Base-by-base conservation (phyloP, 92 coral and sea anemone genomes). In the Galaxea fascicularis region DNA sequence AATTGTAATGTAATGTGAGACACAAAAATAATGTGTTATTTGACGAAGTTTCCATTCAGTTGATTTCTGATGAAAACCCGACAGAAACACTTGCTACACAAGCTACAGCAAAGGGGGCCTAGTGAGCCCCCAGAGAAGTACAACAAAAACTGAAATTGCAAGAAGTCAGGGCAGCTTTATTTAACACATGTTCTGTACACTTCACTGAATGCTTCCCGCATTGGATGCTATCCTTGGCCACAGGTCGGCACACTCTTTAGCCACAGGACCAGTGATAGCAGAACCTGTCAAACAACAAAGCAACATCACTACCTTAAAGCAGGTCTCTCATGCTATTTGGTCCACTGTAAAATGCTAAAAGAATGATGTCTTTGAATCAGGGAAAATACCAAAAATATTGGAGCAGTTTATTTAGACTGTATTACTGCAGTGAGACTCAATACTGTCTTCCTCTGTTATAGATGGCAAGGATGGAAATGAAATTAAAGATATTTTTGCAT, bases 161-260 rank as follows among this genome's bases (percentile, higher is more conserved):
- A 7, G 78, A 25, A 71, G 86, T 35, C 86, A 56, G 86, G 35
- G 78, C 35, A 71, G 54, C 44, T 82, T 82, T 56, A 56, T 69
- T 69, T 82, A 58, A 74, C 65, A 74, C 27, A 44, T 26, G 74
- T 60, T 80, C 71, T 81, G 86, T 87, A 87, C 87, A 87, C 73
- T 71, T 72, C 28, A 94, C 52, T 97, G 99, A 80, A 97, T 95
- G 92, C 99, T 94, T 73, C 99, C 98, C 85, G 99, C 99, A 89
- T 97, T 97, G 52, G 99, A 97, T 21, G 99, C 99, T 90, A 97
- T 97, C 93, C 99, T 97, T 44, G 99, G 99, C 99, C 99, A 97
- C 74, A 97, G 92, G 78, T 97, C 99, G 24, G 99, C 99, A 85
- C 99, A 95, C 84, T 97, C 99, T 82, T 97, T 97, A 20, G 99